Percentiles rank a stretch among this genome's conserved stretches.
phyloP scores from a whole-genome alignment of 2,113 vertebrate genomes.

The Dendrocopos noguchii region DNA sequence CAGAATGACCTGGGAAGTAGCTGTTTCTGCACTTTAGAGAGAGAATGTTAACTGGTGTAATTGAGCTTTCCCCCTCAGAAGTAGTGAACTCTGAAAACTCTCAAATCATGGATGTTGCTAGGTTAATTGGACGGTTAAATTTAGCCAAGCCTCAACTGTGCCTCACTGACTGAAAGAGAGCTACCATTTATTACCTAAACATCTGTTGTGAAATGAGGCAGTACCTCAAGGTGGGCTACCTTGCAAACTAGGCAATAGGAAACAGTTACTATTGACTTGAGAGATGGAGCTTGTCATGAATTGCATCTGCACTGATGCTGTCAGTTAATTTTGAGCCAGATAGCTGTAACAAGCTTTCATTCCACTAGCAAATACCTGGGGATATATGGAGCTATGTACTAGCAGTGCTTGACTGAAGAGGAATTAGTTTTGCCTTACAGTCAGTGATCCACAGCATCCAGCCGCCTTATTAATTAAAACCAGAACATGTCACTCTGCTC shows the following conservation, averaged over 20 bases:
- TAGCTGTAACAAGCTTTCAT: conserved; percentile 27
- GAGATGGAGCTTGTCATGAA: conserved; percentile 29
- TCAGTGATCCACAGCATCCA: conserved; percentile 31
- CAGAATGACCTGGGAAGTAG: neutral
- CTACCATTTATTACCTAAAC: conserved; percentile 42
- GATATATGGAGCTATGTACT: conserved; percentile 8
- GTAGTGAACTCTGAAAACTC: conserved; percentile 32
- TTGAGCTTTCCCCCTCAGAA: neutral
- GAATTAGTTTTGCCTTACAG: conserved; percentile 47
- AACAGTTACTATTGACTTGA: conserved; percentile 24
- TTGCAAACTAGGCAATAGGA: neutral
- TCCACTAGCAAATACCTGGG: conserved; percentile 18
- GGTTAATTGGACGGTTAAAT: conserved; percentile 59
- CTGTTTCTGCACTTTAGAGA: neutral
- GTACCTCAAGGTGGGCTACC: neutral
- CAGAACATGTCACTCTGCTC: conserved; percentile 9
- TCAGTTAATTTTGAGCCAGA: conserved; percentile 55
- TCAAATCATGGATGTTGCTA: neutral
- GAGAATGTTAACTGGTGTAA: conserved; percentile 12
- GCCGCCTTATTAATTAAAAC: conserved; percentile 55
- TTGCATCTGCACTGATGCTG: neutral
- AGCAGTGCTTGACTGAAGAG: conserved; percentile 32
- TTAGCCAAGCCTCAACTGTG: conserved; percentile 1
- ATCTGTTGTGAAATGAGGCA: neutral
- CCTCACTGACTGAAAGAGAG: neutral